These are phyloP conservation scores for Actinia tenebrosa DNA, from an alignment of 64 coral and sea anemone genomes.

Conservation along the genomic window DNA sequence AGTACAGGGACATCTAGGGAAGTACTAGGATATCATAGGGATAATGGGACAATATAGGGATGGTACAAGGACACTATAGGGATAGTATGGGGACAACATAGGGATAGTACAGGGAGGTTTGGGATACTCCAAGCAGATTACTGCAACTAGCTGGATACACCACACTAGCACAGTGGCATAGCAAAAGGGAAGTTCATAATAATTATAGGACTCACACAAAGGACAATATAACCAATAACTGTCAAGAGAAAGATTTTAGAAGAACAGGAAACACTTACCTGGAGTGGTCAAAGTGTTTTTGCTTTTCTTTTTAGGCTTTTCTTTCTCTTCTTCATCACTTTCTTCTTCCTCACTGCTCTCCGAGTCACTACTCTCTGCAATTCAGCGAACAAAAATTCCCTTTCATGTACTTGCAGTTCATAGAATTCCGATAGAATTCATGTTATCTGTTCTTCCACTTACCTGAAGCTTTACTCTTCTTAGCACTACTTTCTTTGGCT, in stretches of 20 bases:
- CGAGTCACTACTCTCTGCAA: background rate
- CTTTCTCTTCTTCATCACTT: background rate
- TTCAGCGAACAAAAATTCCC: background rate
- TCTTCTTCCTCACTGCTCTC: conserved; percentile 5
- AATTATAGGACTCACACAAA: background rate
- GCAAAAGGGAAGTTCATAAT: background rate
- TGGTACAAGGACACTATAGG: too few relatives aligned
- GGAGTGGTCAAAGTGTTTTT: background rate
- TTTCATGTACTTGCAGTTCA: background rate
- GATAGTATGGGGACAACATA: too few relatives aligned
- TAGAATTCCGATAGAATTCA: background rate
- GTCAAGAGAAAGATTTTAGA: too few relatives aligned
- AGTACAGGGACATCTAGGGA: too few relatives aligned
- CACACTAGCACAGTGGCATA: background rate
- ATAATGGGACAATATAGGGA: too few relatives aligned
- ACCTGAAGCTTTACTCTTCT: background rate
- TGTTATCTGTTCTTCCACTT: background rate
- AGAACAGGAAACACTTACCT: background rate
- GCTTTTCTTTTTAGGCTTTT: conserved; percentile 29
- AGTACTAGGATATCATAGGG: too few relatives aligned
- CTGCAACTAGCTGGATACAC: background rate
- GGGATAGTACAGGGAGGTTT: too few relatives aligned
- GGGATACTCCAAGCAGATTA: background rate
- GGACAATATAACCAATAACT: too few relatives aligned
- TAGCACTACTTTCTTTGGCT: background rate